phyloP scores from a whole-genome alignment of 2,888 invertebrate species.

The Phanerotoma sp. region DNA sequence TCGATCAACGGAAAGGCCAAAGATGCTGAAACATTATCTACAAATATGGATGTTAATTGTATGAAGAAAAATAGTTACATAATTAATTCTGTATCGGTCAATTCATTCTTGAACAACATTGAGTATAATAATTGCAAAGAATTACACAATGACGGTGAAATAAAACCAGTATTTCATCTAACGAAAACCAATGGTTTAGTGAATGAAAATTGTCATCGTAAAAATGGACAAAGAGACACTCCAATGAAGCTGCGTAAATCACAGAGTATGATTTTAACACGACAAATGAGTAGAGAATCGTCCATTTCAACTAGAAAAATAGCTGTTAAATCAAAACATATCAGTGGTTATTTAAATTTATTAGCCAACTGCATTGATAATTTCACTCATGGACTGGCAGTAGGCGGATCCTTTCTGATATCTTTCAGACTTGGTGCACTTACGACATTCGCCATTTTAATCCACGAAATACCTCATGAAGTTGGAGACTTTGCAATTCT shows the following conservation, averaged over 20 bases:
- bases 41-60: slow-evolving; percentile 13
- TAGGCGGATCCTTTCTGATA: slow-evolving; percentile 95
- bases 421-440: slow-evolving; percentile 86
- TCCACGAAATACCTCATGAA: slow-evolving; percentile 98
- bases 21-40: slow-evolving; percentile 4
- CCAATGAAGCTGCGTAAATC: background rate
- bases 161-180: no score
- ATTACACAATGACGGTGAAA: slow-evolving; percentile 4
- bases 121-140: background rate
- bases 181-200: background rate
- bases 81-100: background rate
- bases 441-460: slow-evolving; percentile 87
- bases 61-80: slow-evolving; percentile 23
- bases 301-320: background rate
- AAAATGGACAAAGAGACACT: no score
- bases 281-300: no score
- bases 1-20: slow-evolving; percentile 28
- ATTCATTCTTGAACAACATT: slow-evolving; percentile 30
- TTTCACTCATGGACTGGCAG: slow-evolving; percentile 96
- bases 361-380: slow-evolving; percentile 97
- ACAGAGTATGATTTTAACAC: no score
- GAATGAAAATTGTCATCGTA: no score
- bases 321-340: slow-evolving; percentile 36
- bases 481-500: slow-evolving; percentile 99
- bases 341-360: slow-evolving; percentile 89